Base-by-base conservation (phyloP, 2,113 vertebrate genomes). In the Vanacampus margaritifer region DNA sequence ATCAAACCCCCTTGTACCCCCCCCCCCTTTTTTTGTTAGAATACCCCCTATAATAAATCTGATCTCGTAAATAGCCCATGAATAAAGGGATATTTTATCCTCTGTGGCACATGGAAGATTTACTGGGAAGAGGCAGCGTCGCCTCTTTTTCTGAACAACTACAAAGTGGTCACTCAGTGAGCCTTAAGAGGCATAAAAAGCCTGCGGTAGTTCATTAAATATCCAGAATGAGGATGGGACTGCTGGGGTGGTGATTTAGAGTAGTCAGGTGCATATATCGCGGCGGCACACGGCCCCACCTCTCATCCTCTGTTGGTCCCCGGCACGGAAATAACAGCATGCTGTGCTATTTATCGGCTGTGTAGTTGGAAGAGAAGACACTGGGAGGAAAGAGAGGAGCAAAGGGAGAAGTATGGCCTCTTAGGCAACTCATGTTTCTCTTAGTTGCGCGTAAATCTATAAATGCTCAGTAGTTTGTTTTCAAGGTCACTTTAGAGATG, bases 1-100 rank as follows among this genome's bases (percentile, higher is more conserved):
- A 65, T 69, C 28, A 32, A 32, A 2, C 78, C 76, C 68, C 76
- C 88, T 4, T 2, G 4, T 4, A 85, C 76, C 79, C 65, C 75
- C 88, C 76, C 79, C 76, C 84, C 78, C 80, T 67, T 74, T 86
- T 84, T 90, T 90, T 91, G 89, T 91, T 88, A 81, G 78, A 83
- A 79, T 75, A 80, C 80, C 82, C 78, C 76, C 72, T 51, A 69
- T 87, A 88, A 91, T 92, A 92, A 92, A 93, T 92, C 90, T 89
- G 79, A 88, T 84, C 86, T 89, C 82, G 87, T 91, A 90, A 89
- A 91, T 90, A 91, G 89, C 79, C 88, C 89, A 91, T 89, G 86
- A 90, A 91, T 92, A 92, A 90, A 92, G 85, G 86, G 81, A 88
- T 82, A 89, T 90, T 89, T 90, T 89, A 87, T 89, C 84, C 87